Conservation (phyloP, 2,888 invertebrate genomes). For the Pollenia amentaria region DNA sequence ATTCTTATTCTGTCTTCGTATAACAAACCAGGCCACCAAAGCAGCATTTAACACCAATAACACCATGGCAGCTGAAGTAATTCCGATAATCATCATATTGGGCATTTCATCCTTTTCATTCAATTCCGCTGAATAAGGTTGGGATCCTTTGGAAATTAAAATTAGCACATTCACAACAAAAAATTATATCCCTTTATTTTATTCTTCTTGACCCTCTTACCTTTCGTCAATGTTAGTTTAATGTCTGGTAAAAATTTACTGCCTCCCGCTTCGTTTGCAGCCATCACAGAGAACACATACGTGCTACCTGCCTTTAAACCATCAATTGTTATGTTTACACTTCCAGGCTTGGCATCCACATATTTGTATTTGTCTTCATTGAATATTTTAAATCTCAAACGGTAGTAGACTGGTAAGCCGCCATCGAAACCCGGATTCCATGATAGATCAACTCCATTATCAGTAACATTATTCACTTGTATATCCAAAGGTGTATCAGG, state of each 20-base stretch:
- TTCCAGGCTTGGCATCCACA: constrained; percentile 80
- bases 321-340: constrained; percentile 79
- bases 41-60: constrained; percentile 81
- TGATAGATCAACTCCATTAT: constrained; percentile 78
- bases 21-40: constrained; percentile 83
- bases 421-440: constrained; percentile 83
- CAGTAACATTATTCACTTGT: constrained; percentile 80
- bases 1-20: constrained; percentile 81
- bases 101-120: constrained; percentile 83
- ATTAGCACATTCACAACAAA: constrained; percentile 4
- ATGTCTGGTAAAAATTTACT: constrained; percentile 82
- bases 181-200: not conserved
- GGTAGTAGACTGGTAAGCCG: constrained; percentile 82
- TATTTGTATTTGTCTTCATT: constrained; percentile 82
- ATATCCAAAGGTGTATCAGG: constrained; percentile 80
- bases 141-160: constrained; percentile 75
- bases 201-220: constrained; percentile 27
- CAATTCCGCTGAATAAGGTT: constrained; percentile 80
- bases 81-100: constrained; percentile 83
- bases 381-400: constrained; percentile 79
- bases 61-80: constrained; percentile 83
- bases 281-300: constrained; percentile 82
- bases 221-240: constrained; percentile 79
- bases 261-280: constrained; percentile 82
- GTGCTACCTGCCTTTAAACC: constrained; percentile 80